Evolutionary conservation across 2,888 invertebrate genomes (phyloP).

Genomic region (Drosophila pegasa): DNA sequence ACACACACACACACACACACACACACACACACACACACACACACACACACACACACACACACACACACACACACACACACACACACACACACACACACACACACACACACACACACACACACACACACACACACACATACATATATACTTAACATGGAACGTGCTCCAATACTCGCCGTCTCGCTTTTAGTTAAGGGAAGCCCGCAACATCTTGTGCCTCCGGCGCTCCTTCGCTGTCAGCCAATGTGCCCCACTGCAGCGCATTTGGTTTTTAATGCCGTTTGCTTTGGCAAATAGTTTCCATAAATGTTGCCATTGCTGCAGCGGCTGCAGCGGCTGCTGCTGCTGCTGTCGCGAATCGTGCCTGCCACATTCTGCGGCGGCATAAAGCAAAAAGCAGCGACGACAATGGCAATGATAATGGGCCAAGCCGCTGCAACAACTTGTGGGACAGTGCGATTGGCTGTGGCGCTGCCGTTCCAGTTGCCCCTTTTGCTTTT

Average conservation of each 20-base stretch:
- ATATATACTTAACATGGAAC: conserved; percentile 34
- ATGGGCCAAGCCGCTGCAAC: conserved; percentile 12
- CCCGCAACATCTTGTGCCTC: conserved; percentile 39
- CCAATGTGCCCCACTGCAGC: conserved; percentile 21
- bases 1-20: not conserved
- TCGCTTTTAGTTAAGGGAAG: conserved; percentile 14
- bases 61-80: not conserved
- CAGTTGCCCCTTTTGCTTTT: conserved; percentile 48
- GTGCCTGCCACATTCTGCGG: conserved; percentile 43
- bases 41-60: conserved; percentile 14
- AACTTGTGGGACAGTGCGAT: conserved; percentile 13
- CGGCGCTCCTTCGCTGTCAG: conserved; percentile 11
- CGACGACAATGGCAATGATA: conserved; percentile 26
- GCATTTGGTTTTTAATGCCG: conserved; percentile 65
- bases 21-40: conserved; percentile 7
- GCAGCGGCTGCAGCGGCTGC: not conserved
- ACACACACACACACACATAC: not conserved
- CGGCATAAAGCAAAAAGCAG: conserved; percentile 35
- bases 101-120: not conserved
- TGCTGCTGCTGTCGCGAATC: not conserved
- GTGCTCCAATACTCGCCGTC: conserved; percentile 50
- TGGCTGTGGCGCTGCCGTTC: conserved; percentile 12
- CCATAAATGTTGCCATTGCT: conserved; percentile 51
- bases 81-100: conserved; percentile 1
- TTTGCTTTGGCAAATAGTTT: conserved; percentile 67